Conservation (phyloP, 2,797 vertebrate genomes). For the Enteromius fasciolatus region DNA sequence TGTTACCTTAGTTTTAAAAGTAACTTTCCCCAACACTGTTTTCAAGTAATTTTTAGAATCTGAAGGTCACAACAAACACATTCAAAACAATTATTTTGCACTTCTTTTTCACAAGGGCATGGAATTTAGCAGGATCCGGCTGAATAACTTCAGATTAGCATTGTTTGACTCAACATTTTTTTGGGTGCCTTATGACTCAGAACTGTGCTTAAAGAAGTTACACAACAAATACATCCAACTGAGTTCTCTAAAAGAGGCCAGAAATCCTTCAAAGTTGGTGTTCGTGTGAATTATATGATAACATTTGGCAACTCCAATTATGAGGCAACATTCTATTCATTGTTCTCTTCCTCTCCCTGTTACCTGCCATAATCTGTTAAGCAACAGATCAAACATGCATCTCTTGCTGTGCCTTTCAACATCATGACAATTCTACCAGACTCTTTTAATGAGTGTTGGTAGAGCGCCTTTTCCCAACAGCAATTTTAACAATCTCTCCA, state of each 20-base stretch:
- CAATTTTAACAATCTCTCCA: no score
- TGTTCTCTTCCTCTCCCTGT: constrained; percentile 26
- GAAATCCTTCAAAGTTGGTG: constrained; percentile 1
- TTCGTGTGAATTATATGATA: background rate
- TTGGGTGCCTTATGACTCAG: constrained; percentile 25
- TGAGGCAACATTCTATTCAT: background rate
- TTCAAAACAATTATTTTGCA: background rate
- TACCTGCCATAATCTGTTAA: constrained; percentile 37
- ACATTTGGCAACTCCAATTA: constrained; percentile 1
- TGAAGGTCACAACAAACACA: background rate
- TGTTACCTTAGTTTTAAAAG: background rate
- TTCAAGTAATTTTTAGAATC: background rate
- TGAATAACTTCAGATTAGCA: constrained; percentile 24
- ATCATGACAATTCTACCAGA: constrained; percentile 1
- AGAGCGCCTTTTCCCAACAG: no score
- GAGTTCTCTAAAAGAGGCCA: constrained; percentile 12
- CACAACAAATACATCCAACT: constrained; percentile 11
- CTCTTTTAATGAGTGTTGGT: background rate
- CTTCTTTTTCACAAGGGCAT: constrained; percentile 1
- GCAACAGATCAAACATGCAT: constrained; percentile 27
- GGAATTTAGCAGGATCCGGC: constrained; percentile 9
- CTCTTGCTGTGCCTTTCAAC: constrained; percentile 8
- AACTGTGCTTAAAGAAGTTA: constrained; percentile 34
- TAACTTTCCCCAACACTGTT: background rate
- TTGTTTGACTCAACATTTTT: constrained; percentile 36